These are phyloP conservation scores for Drosophila sordidula DNA, from an alignment of 2,888 invertebrate genomes.

Conservation along the genomic window DNA sequence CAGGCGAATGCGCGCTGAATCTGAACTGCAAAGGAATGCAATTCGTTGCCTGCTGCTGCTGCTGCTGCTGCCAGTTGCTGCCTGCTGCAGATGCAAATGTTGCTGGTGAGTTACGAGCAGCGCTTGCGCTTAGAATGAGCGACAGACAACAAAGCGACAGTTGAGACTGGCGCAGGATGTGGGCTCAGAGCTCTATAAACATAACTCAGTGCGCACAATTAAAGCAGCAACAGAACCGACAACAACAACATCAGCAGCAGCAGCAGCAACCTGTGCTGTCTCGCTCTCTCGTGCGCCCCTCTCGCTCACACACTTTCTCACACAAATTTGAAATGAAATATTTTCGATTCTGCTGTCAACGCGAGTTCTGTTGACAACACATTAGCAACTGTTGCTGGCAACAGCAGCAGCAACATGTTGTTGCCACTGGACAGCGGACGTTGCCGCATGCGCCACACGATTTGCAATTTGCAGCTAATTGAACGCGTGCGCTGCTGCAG, in stretches of 20 bases:
- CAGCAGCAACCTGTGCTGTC: background rate
- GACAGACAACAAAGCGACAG: conserved; percentile 37
- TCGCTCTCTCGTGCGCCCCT: conserved; percentile 17
- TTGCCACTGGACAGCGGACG: conserved; percentile 68
- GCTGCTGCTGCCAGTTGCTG: conserved; percentile 8
- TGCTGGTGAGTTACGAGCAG: conserved; percentile 59
- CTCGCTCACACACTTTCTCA: conserved; percentile 22
- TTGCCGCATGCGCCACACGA: conserved; percentile 78
- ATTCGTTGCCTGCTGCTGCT: conserved; percentile 33
- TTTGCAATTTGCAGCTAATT: conserved; percentile 80
- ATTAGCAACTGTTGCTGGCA: conserved; percentile 71
- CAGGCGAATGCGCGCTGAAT: conserved; percentile 39
- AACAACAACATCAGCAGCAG: conserved; percentile 6
- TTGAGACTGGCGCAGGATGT: conserved; percentile 52
- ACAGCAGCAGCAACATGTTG: conserved; percentile 61
- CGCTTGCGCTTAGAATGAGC: conserved; percentile 43
- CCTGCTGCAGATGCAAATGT: conserved; percentile 59
- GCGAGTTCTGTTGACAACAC: conserved; percentile 79
- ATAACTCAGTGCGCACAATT: conserved; percentile 55
- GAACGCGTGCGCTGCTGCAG: conserved; percentile 77
- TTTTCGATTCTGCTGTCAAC: conserved; percentile 81
- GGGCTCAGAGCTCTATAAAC: conserved; percentile 52
- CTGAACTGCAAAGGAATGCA: conserved; percentile 46
- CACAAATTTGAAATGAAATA: conserved; percentile 78
- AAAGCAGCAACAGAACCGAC: conserved; percentile 25